Evolutionary conservation across 2,888 invertebrate genomes (phyloP).

Genomic region (Diarsia dahlii): DNA sequence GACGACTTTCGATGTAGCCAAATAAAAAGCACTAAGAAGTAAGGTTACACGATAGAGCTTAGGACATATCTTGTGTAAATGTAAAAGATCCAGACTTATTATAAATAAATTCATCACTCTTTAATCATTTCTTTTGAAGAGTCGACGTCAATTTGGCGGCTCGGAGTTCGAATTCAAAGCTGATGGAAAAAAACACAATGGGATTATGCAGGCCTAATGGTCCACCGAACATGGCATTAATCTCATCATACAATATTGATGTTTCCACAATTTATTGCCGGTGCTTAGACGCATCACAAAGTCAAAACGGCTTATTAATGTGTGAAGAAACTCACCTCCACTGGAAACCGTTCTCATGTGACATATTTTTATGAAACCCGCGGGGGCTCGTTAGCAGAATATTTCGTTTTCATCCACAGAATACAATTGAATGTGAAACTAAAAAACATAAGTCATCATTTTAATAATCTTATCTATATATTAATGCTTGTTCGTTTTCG

Average conservation of each 20-base stretch:
- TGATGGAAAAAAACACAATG: slow-evolving; percentile 87
- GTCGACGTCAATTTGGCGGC: slow-evolving; percentile 85
- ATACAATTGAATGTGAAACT: slow-evolving; percentile 89
- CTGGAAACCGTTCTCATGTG: slow-evolving; percentile 76
- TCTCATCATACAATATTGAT: slow-evolving; percentile 90
- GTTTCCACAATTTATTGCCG: slow-evolving; percentile 88
- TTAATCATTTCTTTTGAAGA: slow-evolving; percentile 79
- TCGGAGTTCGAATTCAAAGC: slow-evolving; percentile 79
- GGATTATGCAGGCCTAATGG: slow-evolving; percentile 89
- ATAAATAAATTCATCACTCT: slow-evolving; percentile 82
- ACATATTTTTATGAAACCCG: slow-evolving; percentile 86
- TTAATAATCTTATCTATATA: slow-evolving; percentile 79
- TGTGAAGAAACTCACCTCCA: slow-evolving; percentile 89
- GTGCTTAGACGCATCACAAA: slow-evolving; percentile 85
- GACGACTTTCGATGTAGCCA: slow-evolving; percentile 1
- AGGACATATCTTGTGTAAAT: slow-evolving; percentile 48
- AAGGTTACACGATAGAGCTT: slow-evolving; percentile 24
- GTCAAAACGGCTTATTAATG: slow-evolving; percentile 89
- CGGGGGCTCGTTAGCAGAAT: slow-evolving; percentile 86
- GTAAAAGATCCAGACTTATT: slow-evolving; percentile 68
- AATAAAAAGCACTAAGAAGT: slow-evolving; percentile 45
- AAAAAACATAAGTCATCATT: slow-evolving; percentile 87
- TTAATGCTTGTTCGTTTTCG: slow-evolving; percentile 72
- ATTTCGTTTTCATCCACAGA: slow-evolving; percentile 83
- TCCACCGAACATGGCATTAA: slow-evolving; percentile 89